Percentiles rank a stretch among this genome's conserved stretches.
These are phyloP conservation scores for Microctenopoma steveboyesi DNA, from an alignment of 2,797 vertebrate species.

Conservation along the genomic window DNA sequence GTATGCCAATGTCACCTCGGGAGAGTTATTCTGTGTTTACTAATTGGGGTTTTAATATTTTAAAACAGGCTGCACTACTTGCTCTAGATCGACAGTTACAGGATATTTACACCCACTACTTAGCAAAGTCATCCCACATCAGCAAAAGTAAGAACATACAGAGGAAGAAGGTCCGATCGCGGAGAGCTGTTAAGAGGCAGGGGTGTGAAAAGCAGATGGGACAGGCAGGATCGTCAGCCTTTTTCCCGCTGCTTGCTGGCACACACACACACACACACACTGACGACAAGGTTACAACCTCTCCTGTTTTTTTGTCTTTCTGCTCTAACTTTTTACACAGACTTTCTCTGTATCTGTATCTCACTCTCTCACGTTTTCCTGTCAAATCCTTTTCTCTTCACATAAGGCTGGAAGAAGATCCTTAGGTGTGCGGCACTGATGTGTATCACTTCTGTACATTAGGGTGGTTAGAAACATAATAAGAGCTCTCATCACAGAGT, in stretches of 20 bases:
- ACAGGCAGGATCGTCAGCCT: slow-evolving; percentile 48
- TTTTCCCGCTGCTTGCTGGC: slow-evolving; percentile 61
- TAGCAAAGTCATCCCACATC: too few species aligned
- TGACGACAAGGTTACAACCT: slow-evolving; percentile 52
- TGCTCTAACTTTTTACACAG: slow-evolving; percentile 3
- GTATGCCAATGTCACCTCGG: neutral
- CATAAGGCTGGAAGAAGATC: slow-evolving; percentile 49
- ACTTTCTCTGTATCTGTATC: neutral
- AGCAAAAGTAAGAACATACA: neutral
- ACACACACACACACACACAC: slow-evolving; percentile 32
- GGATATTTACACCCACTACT: neutral
- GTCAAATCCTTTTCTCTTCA: slow-evolving; percentile 36
- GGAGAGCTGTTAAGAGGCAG: slow-evolving; percentile 14
- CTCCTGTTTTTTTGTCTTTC: slow-evolving; percentile 22
- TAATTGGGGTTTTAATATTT: neutral
- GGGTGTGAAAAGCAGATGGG: slow-evolving; percentile 52
- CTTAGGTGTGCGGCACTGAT: slow-evolving; percentile 19
- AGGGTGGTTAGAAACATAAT: slow-evolving; percentile 8
- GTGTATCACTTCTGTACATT: slow-evolving; percentile 5
- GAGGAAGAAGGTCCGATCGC: neutral
- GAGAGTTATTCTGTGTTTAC: neutral
- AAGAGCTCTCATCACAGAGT: slow-evolving; percentile 40
- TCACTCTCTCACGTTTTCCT: neutral
- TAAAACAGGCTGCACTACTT: neutral
- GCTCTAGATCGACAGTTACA: neutral